Conservation (phyloP, 2,797 vertebrate genomes). For the Hoplostethus mediterraneus region DNA sequence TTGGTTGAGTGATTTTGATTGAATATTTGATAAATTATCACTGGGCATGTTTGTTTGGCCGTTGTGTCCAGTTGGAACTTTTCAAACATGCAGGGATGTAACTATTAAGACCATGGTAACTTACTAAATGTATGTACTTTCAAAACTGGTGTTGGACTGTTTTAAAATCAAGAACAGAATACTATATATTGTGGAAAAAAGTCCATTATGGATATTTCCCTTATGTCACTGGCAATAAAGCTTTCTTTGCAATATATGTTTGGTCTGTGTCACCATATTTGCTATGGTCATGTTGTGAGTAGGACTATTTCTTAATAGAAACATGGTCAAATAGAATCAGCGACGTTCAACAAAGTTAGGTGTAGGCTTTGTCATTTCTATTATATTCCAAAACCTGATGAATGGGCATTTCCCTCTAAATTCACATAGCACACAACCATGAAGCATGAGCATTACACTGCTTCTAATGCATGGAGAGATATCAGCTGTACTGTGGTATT, state of each 20-base stretch:
- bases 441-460: slow-evolving; percentile 41
- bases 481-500: slow-evolving; percentile 27
- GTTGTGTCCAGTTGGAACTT: slow-evolving; percentile 52
- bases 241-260: slow-evolving; percentile 83
- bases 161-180: slow-evolving; percentile 69
- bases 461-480: slow-evolving; percentile 63
- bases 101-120: slow-evolving; percentile 50
- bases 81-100: slow-evolving; percentile 54
- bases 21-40: slow-evolving; percentile 27
- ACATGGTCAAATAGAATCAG: background rate
- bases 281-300: slow-evolving; percentile 36
- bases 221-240: slow-evolving; percentile 87
- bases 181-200: slow-evolving; percentile 64
- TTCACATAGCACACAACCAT: background rate
- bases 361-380: background rate
- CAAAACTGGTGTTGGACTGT: slow-evolving; percentile 70
- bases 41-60: slow-evolving; percentile 43
- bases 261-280: slow-evolving; percentile 51
- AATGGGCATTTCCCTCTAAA: background rate
- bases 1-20: slow-evolving; percentile 47
- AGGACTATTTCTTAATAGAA: background rate
- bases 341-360: background rate
- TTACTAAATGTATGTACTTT: slow-evolving; percentile 53
- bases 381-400: background rate
- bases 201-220: slow-evolving; percentile 73